Conservation (phyloP, 2,113 vertebrate species). For the Xenotilapia caudafasciata region DNA sequence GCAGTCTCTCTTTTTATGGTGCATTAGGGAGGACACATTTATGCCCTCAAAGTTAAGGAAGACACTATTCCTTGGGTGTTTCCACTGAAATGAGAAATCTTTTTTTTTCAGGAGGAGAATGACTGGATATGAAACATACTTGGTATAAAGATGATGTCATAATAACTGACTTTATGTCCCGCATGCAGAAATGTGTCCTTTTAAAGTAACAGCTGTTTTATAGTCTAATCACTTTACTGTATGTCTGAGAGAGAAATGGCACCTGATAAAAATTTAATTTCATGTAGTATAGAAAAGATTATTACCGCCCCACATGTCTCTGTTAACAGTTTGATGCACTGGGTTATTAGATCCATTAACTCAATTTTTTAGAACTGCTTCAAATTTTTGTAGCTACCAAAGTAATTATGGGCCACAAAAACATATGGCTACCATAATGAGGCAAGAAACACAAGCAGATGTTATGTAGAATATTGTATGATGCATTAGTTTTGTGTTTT, state of each 20-base stretch:
- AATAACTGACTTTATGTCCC: not conserved
- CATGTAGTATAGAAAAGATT: not conserved
- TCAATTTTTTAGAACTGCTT: not conserved
- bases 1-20: slow-evolving; percentile 11
- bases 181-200: not conserved
- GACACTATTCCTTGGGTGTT: not conserved
- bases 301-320: not conserved
- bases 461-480: not conserved
- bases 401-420: not conserved
- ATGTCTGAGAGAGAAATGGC: not conserved
- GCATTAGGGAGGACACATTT: slow-evolving; percentile 22
- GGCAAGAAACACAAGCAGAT: not conserved
- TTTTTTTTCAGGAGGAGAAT: not conserved
- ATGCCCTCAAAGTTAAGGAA: not conserved
- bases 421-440: not conserved
- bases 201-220: not conserved
- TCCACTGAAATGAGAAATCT: not conserved
- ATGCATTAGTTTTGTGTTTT: not conserved
- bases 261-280: not conserved
- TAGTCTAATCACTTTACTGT: not conserved
- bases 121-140: not conserved
- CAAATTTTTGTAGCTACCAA: not conserved
- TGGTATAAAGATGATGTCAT: not conserved
- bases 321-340: not conserved
- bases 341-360: not conserved